Conservation (phyloP, 2,113 vertebrate genomes). For the Gnathonemus longibarbis region DNA sequence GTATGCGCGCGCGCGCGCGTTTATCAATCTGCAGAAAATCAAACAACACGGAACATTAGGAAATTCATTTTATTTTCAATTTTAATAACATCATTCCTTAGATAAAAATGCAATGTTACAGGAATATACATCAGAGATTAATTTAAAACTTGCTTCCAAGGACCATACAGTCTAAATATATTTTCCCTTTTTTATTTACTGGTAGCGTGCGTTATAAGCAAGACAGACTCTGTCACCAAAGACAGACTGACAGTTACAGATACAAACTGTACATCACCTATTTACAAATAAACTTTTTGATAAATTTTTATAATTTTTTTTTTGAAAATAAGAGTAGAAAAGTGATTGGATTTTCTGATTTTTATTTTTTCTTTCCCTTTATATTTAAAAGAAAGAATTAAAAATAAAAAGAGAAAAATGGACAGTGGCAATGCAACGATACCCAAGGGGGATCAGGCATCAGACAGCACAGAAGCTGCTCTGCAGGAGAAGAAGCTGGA, state of each 20-base stretch:
- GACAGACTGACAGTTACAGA: conserved; percentile 79
- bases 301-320: conserved; percentile 48
- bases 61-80: conserved; percentile 96
- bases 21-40: background rate
- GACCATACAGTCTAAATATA: conserved; percentile 78
- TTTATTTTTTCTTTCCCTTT: conserved; percentile 60
- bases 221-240: conserved; percentile 84
- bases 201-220: conserved; percentile 85
- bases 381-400: conserved; percentile 58
- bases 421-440: conserved; percentile 37
- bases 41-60: conserved; percentile 54
- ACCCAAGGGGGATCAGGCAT: conserved; percentile 28
- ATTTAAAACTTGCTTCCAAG: conserved; percentile 75
- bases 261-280: conserved; percentile 91
- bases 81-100: conserved; percentile 99
- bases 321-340: conserved; percentile 74
- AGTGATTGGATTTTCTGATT: conserved; percentile 69
- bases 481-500: background rate
- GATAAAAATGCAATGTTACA: conserved; percentile 99
- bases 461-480: conserved; percentile 24
- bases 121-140: conserved; percentile 95
- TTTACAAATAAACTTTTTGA: conserved; percentile 70
- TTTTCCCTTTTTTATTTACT: conserved; percentile 72
- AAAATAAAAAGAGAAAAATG: conserved; percentile 32
- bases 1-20: too few relatives aligned